Evolutionary conservation across 92 coral and sea anemone genomes (phyloP), one percentile per base, ranked within the genome.

Genomic region (Umimayanthus chanpuru): DNA sequence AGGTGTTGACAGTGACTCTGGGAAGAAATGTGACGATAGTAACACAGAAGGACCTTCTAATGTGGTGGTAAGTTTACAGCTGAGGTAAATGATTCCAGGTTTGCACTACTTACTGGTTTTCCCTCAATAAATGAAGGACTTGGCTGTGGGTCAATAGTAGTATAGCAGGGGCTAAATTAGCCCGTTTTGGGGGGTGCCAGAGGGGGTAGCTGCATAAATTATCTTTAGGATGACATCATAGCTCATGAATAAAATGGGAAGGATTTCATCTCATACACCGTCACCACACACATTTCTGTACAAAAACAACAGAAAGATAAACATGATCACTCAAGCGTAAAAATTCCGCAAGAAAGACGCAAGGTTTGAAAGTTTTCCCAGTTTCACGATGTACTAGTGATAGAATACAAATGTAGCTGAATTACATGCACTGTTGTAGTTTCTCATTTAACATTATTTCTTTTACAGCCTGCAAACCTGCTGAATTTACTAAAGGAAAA

Each of bases 401-500:
- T 56, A 55, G 65, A 56, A 53, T 20, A 32, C 36, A 32, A 0
- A 32, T 32, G 36, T 32, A 56, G 65, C 65, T 56, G 10, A 36
- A 36, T 14, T 21, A 28, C 78, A 10, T 30, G 28, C 16, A 3
- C 78, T 73, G 78, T 75, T 16, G 23, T 30, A 21, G 8, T 20
- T 2, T 18, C 50, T 75, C 39, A 39, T 20, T 25, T 12, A 44
- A 68, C 26, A 7, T 76, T 41, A 15, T 32, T 73, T 81, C 65
- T 41, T 72, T 89, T 85, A 70, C 25, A 92, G 94, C 53, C 88
- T 0, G 79, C 44, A 50, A 90, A 77, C 76, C 83, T 92, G 77
- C 82, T 92, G 58, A 78, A 89, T 18, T 73, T 91, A 79, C 76
- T 92, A 44, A 91, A 91, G 61, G 75, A 91, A 47, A 43, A 88